Evolutionary conservation across 2,888 invertebrate species (phyloP).

Genomic region (Parnassius smintheus): DNA sequence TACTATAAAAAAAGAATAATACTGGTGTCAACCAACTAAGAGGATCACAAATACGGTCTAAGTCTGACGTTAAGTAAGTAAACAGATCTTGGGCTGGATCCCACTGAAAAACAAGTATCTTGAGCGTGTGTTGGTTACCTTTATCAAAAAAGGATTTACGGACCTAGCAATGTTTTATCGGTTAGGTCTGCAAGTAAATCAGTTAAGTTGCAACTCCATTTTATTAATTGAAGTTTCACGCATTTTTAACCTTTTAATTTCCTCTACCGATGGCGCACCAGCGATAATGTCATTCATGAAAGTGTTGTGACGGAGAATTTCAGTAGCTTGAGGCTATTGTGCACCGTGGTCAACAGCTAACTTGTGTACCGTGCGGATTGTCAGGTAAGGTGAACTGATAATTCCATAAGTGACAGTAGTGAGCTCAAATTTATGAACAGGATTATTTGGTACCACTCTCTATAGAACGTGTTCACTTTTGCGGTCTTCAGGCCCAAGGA

Average conservation of each 20-base stretch:
- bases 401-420: too few species aligned
- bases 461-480: too few species aligned
- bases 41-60: too few species aligned
- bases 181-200: not conserved
- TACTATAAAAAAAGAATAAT: too few species aligned
- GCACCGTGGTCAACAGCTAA: too few species aligned
- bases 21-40: too few species aligned
- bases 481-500: too few species aligned
- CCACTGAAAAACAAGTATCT: not conserved
- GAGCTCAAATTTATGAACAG: too few species aligned
- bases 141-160: not conserved
- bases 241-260: not conserved
- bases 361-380: too few species aligned
- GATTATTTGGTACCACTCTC: too few species aligned
- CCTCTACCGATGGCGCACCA: not conserved
- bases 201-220: not conserved
- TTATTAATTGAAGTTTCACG: not conserved
- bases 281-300: not conserved
- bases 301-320: not conserved
- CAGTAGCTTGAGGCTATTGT: not conserved
- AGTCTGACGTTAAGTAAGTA: too few species aligned
- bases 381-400: too few species aligned
- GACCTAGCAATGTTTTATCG: not conserved
- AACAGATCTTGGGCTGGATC: not conserved
- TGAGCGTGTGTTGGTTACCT: not conserved